Percentiles rank a stretch among this genome's conserved stretches.
Conservation (phyloP, 2,113 vertebrate genomes). For the Dasyurus viverrinus region DNA sequence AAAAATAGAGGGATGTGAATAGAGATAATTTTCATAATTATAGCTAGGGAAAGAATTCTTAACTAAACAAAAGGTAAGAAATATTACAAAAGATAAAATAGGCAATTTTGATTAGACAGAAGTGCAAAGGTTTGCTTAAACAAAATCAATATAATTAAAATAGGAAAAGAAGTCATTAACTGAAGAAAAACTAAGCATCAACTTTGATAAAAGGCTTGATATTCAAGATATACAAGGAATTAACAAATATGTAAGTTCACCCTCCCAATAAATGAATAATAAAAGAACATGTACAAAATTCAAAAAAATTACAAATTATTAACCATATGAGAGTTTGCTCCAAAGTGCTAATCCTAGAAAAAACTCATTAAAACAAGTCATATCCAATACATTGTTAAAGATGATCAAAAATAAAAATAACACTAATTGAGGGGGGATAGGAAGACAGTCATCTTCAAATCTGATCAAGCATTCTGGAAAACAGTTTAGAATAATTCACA, state of each 20-base stretch:
- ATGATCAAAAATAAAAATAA: not conserved
- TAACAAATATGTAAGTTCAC: not conserved
- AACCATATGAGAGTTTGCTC: not conserved
- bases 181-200: not conserved
- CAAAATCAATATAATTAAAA: not conserved
- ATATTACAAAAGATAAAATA: not conserved
- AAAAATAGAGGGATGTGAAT: not conserved
- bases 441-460: not conserved
- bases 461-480: not conserved
- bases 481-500: not conserved
- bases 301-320: not conserved
- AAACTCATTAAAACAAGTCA: not conserved
- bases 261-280: not conserved
- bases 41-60: not conserved
- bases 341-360: not conserved
- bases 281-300: not conserved
- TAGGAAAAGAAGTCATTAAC: not conserved
- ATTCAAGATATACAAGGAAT: not conserved
- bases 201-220: not conserved
- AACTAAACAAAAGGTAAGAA: not conserved
- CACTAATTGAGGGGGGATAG: not conserved
- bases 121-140: not conserved
- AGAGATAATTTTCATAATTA: not conserved
- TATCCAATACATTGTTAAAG: not conserved
- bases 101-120: not conserved